Conservation (phyloP, 2,888 invertebrate species). For the Mantis religiosa region DNA sequence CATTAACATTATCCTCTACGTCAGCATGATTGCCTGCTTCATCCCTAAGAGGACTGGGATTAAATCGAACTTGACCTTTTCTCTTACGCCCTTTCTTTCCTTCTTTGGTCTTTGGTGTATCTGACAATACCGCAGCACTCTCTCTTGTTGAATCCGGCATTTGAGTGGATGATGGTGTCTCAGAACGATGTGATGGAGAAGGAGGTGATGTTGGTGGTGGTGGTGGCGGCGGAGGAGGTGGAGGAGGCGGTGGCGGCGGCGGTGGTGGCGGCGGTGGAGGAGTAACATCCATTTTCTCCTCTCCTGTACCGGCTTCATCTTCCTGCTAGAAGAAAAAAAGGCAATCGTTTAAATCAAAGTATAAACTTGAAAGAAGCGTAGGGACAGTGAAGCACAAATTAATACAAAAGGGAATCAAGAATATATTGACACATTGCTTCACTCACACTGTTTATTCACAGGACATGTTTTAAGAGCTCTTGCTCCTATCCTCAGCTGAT, state of each 20-base stretch:
- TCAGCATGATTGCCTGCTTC: slow-evolving; percentile 30
- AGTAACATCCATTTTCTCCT: neutral
- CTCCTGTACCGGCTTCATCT: neutral
- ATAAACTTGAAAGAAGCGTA: too few relatives aligned
- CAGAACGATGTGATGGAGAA: neutral
- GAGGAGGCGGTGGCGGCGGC: neutral
- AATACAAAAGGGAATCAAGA: too few relatives aligned
- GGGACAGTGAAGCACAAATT: too few relatives aligned
- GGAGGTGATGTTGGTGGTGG: neutral
- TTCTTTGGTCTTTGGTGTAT: neutral
- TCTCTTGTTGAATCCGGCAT: neutral
- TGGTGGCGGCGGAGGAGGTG: too few relatives aligned
- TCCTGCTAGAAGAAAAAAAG: neutral
- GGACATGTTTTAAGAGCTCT: too few relatives aligned
- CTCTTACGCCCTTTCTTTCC: slow-evolving; percentile 15
- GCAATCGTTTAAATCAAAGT: too few relatives aligned
- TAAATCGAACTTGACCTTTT: slow-evolving; percentile 24
- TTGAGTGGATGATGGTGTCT: neutral
- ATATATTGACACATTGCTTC: too few relatives aligned
- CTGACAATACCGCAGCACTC: neutral
- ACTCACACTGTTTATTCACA: too few relatives aligned
- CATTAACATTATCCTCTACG: slow-evolving; percentile 28
- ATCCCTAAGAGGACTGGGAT: slow-evolving; percentile 24
- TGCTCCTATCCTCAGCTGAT: too few relatives aligned
- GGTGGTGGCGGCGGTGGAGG: neutral